Conservation (phyloP, 2,888 invertebrate species). For the Sylvicola fuscatus region DNA sequence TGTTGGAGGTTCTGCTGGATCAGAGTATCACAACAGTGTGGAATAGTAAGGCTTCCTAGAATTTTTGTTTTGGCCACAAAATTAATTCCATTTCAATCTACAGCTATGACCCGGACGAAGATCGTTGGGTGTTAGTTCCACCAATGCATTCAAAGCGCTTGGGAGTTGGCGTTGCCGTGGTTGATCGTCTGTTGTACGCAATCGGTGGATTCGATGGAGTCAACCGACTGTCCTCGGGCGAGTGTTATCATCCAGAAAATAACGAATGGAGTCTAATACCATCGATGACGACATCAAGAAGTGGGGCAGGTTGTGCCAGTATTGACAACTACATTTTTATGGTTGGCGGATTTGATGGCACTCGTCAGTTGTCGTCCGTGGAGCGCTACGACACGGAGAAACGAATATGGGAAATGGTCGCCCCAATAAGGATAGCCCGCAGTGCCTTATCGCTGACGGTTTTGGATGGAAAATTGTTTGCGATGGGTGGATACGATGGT, state of each 20-base stretch:
- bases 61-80: conserved; percentile 1
- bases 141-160: conserved; percentile 58
- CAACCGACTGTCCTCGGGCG: conserved; percentile 53
- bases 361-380: conserved; percentile 58
- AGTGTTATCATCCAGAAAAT: conserved; percentile 87
- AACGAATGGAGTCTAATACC: conserved; percentile 69
- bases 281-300: conserved; percentile 55
- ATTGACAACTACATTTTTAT: conserved; percentile 76
- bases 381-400: conserved; percentile 75
- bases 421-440: conserved; percentile 56
- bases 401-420: conserved; percentile 56
- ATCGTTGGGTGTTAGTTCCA: conserved; percentile 57
- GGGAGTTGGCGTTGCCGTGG: conserved; percentile 60
- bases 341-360: conserved; percentile 88
- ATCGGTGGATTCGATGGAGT: conserved; percentile 80
- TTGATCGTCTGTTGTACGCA: conserved; percentile 59
- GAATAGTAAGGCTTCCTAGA: conserved; percentile 48
- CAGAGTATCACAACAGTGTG: conserved; percentile 69
- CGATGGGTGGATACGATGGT: conserved; percentile 85
- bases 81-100: conserved; percentile 10
- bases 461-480: conserved; percentile 70
- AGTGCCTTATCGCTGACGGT: conserved; percentile 78
- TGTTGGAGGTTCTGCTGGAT: conserved; percentile 75
- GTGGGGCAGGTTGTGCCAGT: conserved; percentile 37
- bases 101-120: conserved; percentile 72